Base-by-base conservation (phyloP, 2,888 invertebrate genomes). In the Amblyjoppa proteus region DNA sequence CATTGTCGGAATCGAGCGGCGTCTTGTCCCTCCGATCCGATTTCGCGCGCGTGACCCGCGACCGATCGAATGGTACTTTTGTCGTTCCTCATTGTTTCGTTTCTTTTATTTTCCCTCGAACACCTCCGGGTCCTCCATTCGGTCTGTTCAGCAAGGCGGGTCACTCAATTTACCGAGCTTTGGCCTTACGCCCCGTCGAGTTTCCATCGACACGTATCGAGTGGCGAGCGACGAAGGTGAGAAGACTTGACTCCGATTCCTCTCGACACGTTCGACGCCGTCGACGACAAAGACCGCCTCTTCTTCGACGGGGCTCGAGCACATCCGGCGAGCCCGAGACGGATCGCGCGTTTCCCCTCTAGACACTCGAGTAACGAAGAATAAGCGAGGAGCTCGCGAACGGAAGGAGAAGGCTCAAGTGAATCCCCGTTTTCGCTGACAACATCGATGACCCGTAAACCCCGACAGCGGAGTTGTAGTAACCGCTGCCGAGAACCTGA, bases 401-500 rank as follows among this genome's bases (percentile, higher is more conserved):
- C 58, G 81, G 61, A 49, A 83, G 64, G 11, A 81, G 45, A 49
- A 16, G 45, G 41, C 77, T 75, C 38, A 84, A 84, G 75, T 85
- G 64, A 58, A 83, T 70, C 51, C 49, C 51, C 31, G 74, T 51
- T 83, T 80, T 85, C n/a, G 87, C 85, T 81, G 85, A 85, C 74
- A 82, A 45, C n/a, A 68, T 68, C 31, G 85, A 83, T 69, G 82
- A 80, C 11, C 76, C 74, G 70, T 80, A 74, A 58, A 56, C 28
- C 69, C 77, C 75, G 49, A 61, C 88, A 0, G 95, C 96, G 0
- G 95, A 94, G 90, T 97, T 97, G 95, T 98, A 98, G 92, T 96
- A 97, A 1, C 98, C 98, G 74, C 88, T 92, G 1, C 98, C 98
- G 92, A 96, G 97, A 0, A 98, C 97, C 93, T 98, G 97, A 0